Base-by-base conservation (phyloP, 2,113 vertebrate species). In the Oncorhynchus tshawytscha region DNA sequence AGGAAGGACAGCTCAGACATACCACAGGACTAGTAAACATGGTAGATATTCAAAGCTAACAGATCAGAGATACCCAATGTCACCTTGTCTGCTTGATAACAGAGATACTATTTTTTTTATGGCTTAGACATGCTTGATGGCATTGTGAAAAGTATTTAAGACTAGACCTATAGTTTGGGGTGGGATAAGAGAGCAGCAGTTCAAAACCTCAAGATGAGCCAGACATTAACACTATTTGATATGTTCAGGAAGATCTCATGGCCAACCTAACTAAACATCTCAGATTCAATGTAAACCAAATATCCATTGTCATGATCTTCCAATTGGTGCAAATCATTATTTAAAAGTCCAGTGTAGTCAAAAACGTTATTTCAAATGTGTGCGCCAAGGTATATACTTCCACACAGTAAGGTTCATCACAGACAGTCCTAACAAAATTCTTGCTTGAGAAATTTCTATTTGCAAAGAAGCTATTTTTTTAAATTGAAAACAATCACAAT, bases 191-290 rank as follows among this genome's bases (percentile, higher is more conserved):
- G 34, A 9, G 39, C 6, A 7, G 39, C 1, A 9, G 39, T 39
- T 39, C 8, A 62, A 62, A 7, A 24, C 1, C 60, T 24, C 22
- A 22, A 62, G 60, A 62, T 20, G 60, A 62, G n/a, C 60, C 22
- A 62, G 7, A 75, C 73, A 75, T 79, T 59, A 62, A 82, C 65
- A 71, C 70, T 25, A 45, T 11, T 27, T 27, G 3, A 27, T 27
- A 27, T 27, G 27, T 27, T 27, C 27, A 27, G 27, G 27, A 27
- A 27, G 39, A 39, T 39, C 34, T 78, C 71, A 59, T 60, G 34
- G 74, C 70, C 77, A 67, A 27, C 27, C 27, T 65, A 22, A 39
- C 57, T 76, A 29, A 60, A 48, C 39, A 49, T 66, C 65, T 69
- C 72, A 78, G 75, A 69, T 66, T 73, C 15, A 67, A 15, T 67